Evolutionary conservation across 2,113 vertebrate genomes (phyloP), one percentile per base, ranked within the genome.

Genomic region (Gymnogyps californianus): DNA sequence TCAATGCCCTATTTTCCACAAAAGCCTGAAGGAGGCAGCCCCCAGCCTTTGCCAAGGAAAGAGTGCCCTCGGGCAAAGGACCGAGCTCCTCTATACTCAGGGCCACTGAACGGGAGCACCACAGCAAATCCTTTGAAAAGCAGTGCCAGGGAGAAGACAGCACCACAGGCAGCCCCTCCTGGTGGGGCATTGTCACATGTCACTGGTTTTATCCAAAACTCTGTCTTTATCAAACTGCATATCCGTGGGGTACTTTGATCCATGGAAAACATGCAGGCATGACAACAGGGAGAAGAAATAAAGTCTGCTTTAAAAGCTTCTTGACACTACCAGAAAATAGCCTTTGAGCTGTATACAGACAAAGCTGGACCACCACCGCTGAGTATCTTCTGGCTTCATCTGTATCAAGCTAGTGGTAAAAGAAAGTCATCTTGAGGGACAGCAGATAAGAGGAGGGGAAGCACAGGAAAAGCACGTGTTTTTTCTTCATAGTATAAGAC

Each of bases 391-490:
- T 57, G 52, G 9, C 32, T 90, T 58, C 38, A 6, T 62, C 22
- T 59, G 29, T 32, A 32, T 36, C n/a, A 52, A 78, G 13, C 20
- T 46, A 83, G 15, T 34, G 49, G 29, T 29, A 89, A 83, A 85
- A 80, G 29, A 46, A 86, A 89, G 13, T 24, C 24, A 21, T 42
- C 46, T 40, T 47, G 76, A 83, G 54, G 11, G 25, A n/a, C 22
- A n/a, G 36, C 19, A 89, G 22, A 16, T n/a, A 36, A 74, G 16
- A 69, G 47, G 22, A 78, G 26, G 5, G 11, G 17, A 74, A 89
- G 46, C 10, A 51, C 10, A 87, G 42, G 36, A 57, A 81, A 77
- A 80, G 2, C 9, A 32, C 0, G 0, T 7, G 3, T 4, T 38
- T 88, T 85, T 81, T 42, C 28, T 58, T 83, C 26, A 32, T 19